Percentiles rank a stretch among this genome's conserved stretches.
Evolutionary conservation across 2,888 invertebrate genomes (phyloP).

Genomic region (Drosophila nr. medialis): DNA sequence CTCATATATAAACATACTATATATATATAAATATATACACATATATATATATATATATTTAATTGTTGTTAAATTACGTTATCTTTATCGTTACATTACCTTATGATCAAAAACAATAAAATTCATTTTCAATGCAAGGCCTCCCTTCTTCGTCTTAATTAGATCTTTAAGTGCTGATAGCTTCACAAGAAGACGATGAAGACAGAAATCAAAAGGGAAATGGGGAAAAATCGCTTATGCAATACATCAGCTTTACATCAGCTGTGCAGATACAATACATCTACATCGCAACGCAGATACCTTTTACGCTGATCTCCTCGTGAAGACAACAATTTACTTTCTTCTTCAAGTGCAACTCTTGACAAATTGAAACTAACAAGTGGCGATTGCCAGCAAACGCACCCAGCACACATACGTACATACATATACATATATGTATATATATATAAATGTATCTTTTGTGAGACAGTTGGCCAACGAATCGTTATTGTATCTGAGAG

Average conservation of each 20-base stretch:
- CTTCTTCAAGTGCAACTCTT: conserved; percentile 78
- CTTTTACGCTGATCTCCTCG: conserved; percentile 14
- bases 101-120: conserved; percentile 74
- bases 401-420: conserved; percentile 54
- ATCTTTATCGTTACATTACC: conserved; percentile 69
- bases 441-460: no score
- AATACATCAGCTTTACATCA: conserved; percentile 54
- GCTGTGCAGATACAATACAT: conserved; percentile 9
- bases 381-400: conserved; percentile 64
- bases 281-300: conserved; percentile 15
- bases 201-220: background rate
- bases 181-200: background rate
- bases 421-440: no score
- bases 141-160: conserved; percentile 46
- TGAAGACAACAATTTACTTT: conserved; percentile 65
- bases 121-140: conserved; percentile 74
- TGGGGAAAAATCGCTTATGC: conserved; percentile 34
- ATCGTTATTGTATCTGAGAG: conserved; percentile 14
- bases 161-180: conserved; percentile 47
- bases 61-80: conserved; percentile 77
- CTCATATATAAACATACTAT: conserved; percentile 25
- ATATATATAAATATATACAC: background rate
- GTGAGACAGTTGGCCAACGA: conserved; percentile 6
- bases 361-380: conserved; percentile 76
- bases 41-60: conserved; percentile 53